These are phyloP conservation scores for Eupithecia exiguata DNA, from an alignment of 2,888 invertebrate species.

Conservation along the genomic window DNA sequence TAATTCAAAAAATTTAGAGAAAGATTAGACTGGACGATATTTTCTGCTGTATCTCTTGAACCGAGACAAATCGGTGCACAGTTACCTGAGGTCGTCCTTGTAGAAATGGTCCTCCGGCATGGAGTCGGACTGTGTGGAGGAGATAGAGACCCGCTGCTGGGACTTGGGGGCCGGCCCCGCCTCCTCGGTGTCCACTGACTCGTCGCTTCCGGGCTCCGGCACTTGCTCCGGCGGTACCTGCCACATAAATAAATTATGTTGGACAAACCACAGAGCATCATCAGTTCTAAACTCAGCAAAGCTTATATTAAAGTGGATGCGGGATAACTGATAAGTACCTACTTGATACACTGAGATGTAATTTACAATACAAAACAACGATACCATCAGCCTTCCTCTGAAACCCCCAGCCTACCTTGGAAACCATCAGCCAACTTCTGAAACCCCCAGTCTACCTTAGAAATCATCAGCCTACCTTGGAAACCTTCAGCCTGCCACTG, in stretches of 20 bases:
- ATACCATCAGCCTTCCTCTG: too few species aligned
- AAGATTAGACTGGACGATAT: too few species aligned
- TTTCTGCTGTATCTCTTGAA: not conserved
- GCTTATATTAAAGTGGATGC: not conserved
- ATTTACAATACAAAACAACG: too few species aligned
- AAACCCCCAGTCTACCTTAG: not conserved
- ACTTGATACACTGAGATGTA: too few species aligned
- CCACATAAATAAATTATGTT: not conserved
- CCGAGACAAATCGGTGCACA: not conserved
- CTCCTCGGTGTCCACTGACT: not conserved
- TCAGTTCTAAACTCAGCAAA: not conserved
- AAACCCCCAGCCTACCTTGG: too few species aligned
- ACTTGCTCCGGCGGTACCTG: not conserved
- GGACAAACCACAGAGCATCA: not conserved
- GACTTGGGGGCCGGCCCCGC: not conserved
- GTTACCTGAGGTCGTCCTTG: slow-evolving; percentile 72
- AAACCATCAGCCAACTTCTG: not conserved
- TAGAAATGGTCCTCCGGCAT: slow-evolving; percentile 61
- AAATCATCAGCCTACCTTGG: too few species aligned
- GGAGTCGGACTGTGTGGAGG: not conserved
- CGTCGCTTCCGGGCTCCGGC: not conserved
- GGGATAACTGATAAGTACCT: too few species aligned
- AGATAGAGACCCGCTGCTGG: not conserved
- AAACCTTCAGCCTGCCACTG: too few species aligned
- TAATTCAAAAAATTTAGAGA: too few species aligned